Base-by-base conservation (phyloP, 1,140 invertebrate genomes). In the Zaprionus tsacasi region DNA sequence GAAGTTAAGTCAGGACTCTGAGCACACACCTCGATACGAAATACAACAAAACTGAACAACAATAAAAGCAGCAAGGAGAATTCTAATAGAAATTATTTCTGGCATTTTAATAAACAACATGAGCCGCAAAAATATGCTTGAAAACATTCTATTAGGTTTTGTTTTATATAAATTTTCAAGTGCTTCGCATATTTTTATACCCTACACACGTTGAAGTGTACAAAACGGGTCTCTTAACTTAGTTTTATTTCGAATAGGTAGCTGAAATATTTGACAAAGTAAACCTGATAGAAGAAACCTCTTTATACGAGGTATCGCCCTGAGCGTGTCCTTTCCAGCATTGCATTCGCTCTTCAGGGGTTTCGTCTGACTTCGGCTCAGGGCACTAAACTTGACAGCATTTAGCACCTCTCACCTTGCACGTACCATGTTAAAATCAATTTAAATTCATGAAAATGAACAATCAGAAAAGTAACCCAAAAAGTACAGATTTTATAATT, bases 31-130 rank as follows among this genome's bases (percentile, higher is more conserved):
- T 82, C 64, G 15, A 57, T 58, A 71, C 7, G 52, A 80, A 69
- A 48, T 55, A 65, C 54, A 74, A 82, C 71, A 69, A 64, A 52
- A 59, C 74, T 45, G 11, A 15, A 63, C 36, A 52, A n/a, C 35
- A 60, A 48, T 33, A 50, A 36, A 69, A 57, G 55, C 27, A 55
- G 58, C 52, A 63, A 76, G 65, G 55, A 65, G n/a, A 81, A 85
- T 83, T 72, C 69, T 56, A 70, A 70, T 70, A 56, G 83, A 88
- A 87, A 87, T 88, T 88, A 88, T 87, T 88, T 80, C 67, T 70
- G 83, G 83, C 76, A 87, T 87, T 87, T 87, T 82, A 82, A 88
- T 88, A 88, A 80, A 83, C 82, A 88, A 88, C 67, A 58, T 40
- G 61, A 61, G 56, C 43, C 66, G 55, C 65, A 57, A 66, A 72